Evolutionary conservation across 1,140 invertebrate genomes (phyloP), one percentile per base, ranked within the genome.

Genomic region (Danaus plexippus): DNA sequence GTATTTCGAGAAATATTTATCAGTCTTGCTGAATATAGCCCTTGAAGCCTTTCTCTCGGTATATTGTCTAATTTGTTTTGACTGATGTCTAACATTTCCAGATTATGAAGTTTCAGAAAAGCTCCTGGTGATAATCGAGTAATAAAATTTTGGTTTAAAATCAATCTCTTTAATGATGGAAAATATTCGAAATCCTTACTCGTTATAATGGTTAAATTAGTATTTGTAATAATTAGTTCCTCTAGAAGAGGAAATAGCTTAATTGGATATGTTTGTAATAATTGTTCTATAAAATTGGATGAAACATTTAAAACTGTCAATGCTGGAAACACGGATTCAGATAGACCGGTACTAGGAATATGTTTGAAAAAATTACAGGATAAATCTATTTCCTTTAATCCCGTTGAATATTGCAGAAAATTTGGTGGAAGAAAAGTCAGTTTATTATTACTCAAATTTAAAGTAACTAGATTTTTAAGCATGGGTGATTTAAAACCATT

Each of bases 151-250:
- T 91, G 88, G 1, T 89, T 88, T 43, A 97, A 77, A 62, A 91
- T 92, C 11, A 97, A 87, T 67, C 92, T 92, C 64, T 93, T 89
- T 9, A 97, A 85, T 0, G 91, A 90, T 3, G 94, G 92, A 67
- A 96, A 96, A n/a, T 93, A 91, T 70, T 95, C 92, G 71, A 97
- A 96, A 67, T 97, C 96, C 69, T 93, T 94, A 46, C 94, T 95
- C 0, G 95, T 95, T 5, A 97, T 89, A 50, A 96, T 92, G 1
- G 91, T 94, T 10, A 97, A 85, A 76, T 97, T 97, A 1, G 95
- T 96, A 13, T 90, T 89, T 47, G 91, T 92, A 54, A 96, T 92
- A 70, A 94, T 92, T 9, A 97, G 88, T 77, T 95, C 94, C 75
- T 95, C 91, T 0, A 97, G 87, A 9, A 90, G 80, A n/a, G 93